A percentile compares a stretch with the other conserved stretches of the same genome.
These are phyloP conservation scores for Drosophila colorata DNA, from an alignment of 2,888 invertebrate species.

Conservation along the genomic window DNA sequence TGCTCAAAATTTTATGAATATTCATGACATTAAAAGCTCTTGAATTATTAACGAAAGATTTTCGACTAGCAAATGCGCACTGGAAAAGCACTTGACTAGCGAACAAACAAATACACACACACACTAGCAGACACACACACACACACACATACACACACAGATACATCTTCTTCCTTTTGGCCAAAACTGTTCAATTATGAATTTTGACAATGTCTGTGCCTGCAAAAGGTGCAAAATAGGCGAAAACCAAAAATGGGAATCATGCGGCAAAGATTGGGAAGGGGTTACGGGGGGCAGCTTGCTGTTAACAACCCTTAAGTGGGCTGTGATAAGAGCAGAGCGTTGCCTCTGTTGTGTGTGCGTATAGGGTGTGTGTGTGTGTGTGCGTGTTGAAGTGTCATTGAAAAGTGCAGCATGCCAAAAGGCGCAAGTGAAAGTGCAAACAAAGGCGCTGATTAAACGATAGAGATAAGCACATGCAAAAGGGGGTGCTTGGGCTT, in stretches of 20 bases:
- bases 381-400: constrained; percentile 51
- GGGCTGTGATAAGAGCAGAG: constrained; percentile 41
- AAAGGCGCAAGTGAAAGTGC: constrained; percentile 68
- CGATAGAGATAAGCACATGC: constrained; percentile 45
- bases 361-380: not conserved
- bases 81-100: constrained; percentile 65
- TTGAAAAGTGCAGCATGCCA: constrained; percentile 65
- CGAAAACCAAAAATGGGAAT: constrained; percentile 49
- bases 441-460: constrained; percentile 75
- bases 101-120: constrained; percentile 32
- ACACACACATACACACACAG: constrained; percentile 26
- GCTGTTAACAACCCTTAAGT: constrained; percentile 64
- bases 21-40: constrained; percentile 81
- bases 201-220: constrained; percentile 75
- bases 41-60: constrained; percentile 79
- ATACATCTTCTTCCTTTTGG: constrained; percentile 17
- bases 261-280: not conserved
- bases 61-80: constrained; percentile 75
- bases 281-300: not conserved
- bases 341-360: constrained; percentile 9
- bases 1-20: constrained; percentile 78
- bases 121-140: constrained; percentile 31
- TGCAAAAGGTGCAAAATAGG: constrained; percentile 70
- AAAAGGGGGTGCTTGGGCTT: constrained; percentile 10
- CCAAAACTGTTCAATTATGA: constrained; percentile 77